Conservation (phyloP, 2,888 invertebrate species). For the Ecdyonurus torrentis region DNA sequence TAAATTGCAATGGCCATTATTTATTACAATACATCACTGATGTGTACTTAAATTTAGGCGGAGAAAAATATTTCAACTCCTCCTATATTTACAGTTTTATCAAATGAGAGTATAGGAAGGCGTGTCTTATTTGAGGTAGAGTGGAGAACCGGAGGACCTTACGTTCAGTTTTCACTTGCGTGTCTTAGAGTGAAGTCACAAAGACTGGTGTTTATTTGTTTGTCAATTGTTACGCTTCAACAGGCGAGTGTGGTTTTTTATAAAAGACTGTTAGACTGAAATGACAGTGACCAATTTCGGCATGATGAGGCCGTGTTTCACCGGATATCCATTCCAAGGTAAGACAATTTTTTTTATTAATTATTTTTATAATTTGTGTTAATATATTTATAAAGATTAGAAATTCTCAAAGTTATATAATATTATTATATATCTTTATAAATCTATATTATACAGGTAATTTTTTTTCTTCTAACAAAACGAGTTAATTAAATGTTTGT, state of each 20-base stretch:
- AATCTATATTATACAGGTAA: too few relatives aligned
- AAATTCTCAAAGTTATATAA: too few relatives aligned
- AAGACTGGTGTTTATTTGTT: background rate
- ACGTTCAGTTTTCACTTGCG: background rate
- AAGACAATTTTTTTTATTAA: slow-evolving; percentile 9
- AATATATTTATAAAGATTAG: too few relatives aligned
- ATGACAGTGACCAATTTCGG: slow-evolving; percentile 33
- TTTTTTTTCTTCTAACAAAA: too few relatives aligned
- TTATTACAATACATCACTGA: background rate
- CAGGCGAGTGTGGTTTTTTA: background rate
- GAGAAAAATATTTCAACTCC: background rate
- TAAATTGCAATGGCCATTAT: background rate
- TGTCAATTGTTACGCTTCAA: background rate
- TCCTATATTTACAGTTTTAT: background rate
- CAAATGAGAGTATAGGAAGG: background rate
- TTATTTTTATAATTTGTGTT: too few relatives aligned
- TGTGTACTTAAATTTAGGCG: background rate
- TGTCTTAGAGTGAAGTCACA: too few relatives aligned
- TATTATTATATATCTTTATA: too few relatives aligned
- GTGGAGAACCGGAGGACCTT: background rate
- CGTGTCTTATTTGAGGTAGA: background rate
- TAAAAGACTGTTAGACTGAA: background rate
- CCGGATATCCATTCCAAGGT: slow-evolving; percentile 37
- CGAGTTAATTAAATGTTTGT: too few relatives aligned
- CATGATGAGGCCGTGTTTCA: slow-evolving; percentile 33